Evolutionary conservation across 2,888 invertebrate genomes (phyloP), one percentile per base, ranked within the genome.

Genomic region (Hololepta plana): DNA sequence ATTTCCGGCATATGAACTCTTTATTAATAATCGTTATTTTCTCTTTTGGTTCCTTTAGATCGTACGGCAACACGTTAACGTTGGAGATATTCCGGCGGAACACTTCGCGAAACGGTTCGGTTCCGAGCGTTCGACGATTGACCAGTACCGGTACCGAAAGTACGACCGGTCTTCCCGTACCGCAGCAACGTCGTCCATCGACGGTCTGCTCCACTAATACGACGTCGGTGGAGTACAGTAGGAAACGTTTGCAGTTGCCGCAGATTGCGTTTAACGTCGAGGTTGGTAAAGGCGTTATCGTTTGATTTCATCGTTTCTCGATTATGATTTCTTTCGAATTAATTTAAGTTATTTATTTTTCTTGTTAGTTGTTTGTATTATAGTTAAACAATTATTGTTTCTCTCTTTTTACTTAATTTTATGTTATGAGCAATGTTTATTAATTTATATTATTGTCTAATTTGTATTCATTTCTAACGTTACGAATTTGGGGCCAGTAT

Each of bases 211-310:
- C 76, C 9, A 64, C 72, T 11, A 63, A 61, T 28, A 71, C 74
- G 32, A 67, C 72, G 35, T 45, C 52, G 20, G 46, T 51, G 13
- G 59, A 59, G 32, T 53, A 55, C 34, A 53, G 52, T 39, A 24
- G 35, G 9, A 63, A 72, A 51, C 68, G 73, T 43, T 60, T 77
- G 12, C 67, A 76, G 42, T 57, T 79, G 42, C 77, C 79, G 11
- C 79, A 79, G 60, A 17, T 17, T 7, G 79, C 84, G 27, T 84
- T 84, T 59, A 81, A 72, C 49, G 75, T 79, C 53, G 84, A 85
- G 84, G 84, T 85, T 70, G 82, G 84, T 77, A 75, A 69, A 43
- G 82, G 82, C 34, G 76, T 84, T 43, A 70, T 84, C 44, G 82
- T 84, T 42, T 82, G 60, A 62, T 27, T 24, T 34, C n/a, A n/a